Base-by-base conservation (phyloP, 2,888 invertebrate species). In the Melanchra persicariae region DNA sequence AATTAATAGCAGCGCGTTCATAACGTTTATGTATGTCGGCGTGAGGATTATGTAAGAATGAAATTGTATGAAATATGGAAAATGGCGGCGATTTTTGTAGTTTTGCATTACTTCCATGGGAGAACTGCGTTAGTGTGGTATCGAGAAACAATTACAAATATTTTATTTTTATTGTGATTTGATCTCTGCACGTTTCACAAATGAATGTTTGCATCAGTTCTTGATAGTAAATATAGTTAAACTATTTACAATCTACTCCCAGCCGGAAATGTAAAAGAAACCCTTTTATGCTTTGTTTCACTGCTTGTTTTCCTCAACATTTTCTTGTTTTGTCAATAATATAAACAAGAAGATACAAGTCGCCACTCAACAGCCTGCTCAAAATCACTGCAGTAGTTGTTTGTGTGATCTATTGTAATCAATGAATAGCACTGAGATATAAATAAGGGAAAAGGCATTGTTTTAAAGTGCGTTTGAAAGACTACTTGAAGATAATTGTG, bases 401-500 rank as follows among this genome's bases (percentile, higher is more conserved):
- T 30, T 61, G 9, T 45, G n/a, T 61, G 71, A 60, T 61, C 37
- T 74, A 74, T 57, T 51, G 30, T 60, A 70, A 74, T 78, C 43
- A 78, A 78, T 61, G 7, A 55, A 60, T 67, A 77, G 12, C 40
- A 70, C 40, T 54, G 30, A 47, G 47, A 52, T 19, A 60, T 54
- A 40, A 37, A 17, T 62, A 51, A 76, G 37, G n/a, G 12, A 59
- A 59, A 58, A 45, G 24, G 58, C 7, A 60, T 43, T 49, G 37
- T 19, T 24, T 55, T 59, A 22, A 58, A 73, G 76, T 67, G 43
- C 7, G 22, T 34, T 12, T 22, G 8, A 34, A 43, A 47, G 26
- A 12, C 49, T 74, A 57, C 74, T 74, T 77, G 43, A 70, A 22
- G 57, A 76, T 67, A 49, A 54, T 51, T 70, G 43, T 26, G 77